A percentile compares a stretch with the other conserved stretches of the same genome.
Evolutionary conservation across 2,797 vertebrate genomes (phyloP).

Genomic region (Coracias cyanogaster): DNA sequence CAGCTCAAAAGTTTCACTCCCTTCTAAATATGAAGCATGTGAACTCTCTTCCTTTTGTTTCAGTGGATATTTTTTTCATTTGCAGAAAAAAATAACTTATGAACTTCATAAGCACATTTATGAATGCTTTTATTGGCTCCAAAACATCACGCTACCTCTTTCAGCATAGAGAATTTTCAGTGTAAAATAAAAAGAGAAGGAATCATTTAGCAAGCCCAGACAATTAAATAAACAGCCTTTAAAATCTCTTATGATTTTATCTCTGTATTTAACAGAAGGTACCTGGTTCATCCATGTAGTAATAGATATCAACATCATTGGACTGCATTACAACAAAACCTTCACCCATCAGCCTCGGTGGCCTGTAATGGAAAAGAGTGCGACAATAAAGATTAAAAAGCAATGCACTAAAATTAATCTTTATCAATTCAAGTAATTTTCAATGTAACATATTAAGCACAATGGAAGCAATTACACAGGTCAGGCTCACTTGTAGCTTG

Average conservation of each 20-base stretch:
- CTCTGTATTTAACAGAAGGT: neutral
- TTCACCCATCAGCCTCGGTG: constrained; percentile 97
- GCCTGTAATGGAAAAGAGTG: constrained; percentile 76
- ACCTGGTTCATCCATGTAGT: constrained; percentile 99
- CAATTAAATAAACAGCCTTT: neutral
- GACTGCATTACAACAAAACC: constrained; percentile 99
- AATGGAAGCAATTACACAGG: neutral
- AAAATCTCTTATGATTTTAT: neutral
- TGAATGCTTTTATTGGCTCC: neutral
- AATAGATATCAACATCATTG: constrained; percentile 98
- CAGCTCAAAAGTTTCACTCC: neutral
- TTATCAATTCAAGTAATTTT: neutral
- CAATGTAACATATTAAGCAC: neutral
- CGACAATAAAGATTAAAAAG: neutral
- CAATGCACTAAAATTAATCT: neutral
- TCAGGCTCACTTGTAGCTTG: neutral
- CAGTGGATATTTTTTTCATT: neutral
- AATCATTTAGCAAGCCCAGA: neutral
- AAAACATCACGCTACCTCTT: neutral
- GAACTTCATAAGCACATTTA: neutral
- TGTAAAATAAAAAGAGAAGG: neutral
- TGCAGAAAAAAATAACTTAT: neutral
- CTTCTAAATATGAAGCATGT: neutral
- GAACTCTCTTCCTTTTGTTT: neutral
- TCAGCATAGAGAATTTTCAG: neutral